phyloP scores from a whole-genome alignment of 2,113 vertebrate genomes.

The Syrrhaptes paradoxus region DNA sequence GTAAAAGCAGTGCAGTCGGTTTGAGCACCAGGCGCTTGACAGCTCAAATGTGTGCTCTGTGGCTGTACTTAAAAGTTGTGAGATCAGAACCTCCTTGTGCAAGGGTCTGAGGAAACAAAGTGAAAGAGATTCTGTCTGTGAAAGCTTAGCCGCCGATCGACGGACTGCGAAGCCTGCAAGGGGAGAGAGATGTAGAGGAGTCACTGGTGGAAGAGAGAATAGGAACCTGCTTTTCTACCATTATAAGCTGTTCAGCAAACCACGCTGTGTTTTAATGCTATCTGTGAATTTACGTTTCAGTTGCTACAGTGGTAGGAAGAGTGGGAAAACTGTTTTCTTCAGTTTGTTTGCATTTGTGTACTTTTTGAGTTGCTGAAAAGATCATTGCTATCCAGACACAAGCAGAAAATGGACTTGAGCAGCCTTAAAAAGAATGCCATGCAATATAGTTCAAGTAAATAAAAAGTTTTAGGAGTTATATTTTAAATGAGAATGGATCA shows the following conservation, averaged over 20 bases:
- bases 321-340: neutral
- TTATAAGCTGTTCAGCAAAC: neutral
- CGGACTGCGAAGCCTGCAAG: neutral
- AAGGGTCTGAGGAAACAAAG: neutral
- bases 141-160: neutral
- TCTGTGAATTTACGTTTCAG: neutral
- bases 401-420: neutral
- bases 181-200: rapidly evolving
- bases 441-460: neutral
- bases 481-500: neutral
- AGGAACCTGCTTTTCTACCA: neutral
- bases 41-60: neutral
- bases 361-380: neutral
- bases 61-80: neutral
- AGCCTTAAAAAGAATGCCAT: neutral
- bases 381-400: neutral
- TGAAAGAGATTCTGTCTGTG: too few species aligned
- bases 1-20: neutral
- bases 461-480: neutral
- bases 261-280: neutral
- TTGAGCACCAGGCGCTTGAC: neutral
- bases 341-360: neutral
- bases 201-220: neutral
- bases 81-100: neutral
- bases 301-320: neutral